Evolutionary conservation across 1,140 invertebrate species (phyloP).

Genomic region (Tetragnatha versicolor): DNA sequence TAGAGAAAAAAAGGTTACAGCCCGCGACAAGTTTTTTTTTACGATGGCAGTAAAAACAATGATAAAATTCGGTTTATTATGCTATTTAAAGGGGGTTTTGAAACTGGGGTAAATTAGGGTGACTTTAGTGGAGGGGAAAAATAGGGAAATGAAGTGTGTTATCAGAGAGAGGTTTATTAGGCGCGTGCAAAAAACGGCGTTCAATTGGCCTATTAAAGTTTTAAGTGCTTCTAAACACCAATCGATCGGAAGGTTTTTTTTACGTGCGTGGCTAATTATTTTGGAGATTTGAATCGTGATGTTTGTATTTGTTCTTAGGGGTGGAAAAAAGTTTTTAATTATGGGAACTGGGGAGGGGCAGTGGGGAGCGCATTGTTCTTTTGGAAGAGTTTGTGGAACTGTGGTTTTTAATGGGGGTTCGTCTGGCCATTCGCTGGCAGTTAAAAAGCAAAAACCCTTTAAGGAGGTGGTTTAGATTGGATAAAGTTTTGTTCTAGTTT

Average conservation of each 20-base stretch:
- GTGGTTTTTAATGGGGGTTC: no score
- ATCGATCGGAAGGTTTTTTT: slow-evolving; percentile 29
- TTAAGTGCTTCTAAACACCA: slow-evolving; percentile 45
- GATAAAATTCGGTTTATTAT: slow-evolving; percentile 55
- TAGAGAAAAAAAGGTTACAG: slow-evolving; percentile 22
- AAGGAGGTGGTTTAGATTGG: no score
- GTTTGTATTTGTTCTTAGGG: slow-evolving; percentile 10
- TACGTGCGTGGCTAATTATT: slow-evolving; percentile 4
- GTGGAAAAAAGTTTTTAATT: slow-evolving; percentile 10
- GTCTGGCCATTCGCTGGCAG: no score
- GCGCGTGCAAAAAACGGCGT: slow-evolving; percentile 12
- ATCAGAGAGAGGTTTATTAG: slow-evolving; percentile 32
- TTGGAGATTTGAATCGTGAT: slow-evolving; percentile 10
- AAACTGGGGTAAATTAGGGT: slow-evolving; percentile 44
- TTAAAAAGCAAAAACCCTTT: no score
- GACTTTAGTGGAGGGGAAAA: slow-evolving; percentile 9
- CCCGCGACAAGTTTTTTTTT: slow-evolving; percentile 36
- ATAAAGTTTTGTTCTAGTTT: no score
- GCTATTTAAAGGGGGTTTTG: slow-evolving; percentile 48
- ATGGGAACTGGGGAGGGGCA: neutral
- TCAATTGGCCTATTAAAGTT: slow-evolving; percentile 50
- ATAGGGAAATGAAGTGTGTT: slow-evolving; percentile 5
- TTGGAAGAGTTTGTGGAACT: no score
- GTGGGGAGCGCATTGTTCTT: neutral
- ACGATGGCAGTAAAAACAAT: slow-evolving; percentile 51